Evolutionary conservation across 2,113 vertebrate species (phyloP), one percentile per base, ranked within the genome.

Genomic region (Erythrolamprus reginae): DNA sequence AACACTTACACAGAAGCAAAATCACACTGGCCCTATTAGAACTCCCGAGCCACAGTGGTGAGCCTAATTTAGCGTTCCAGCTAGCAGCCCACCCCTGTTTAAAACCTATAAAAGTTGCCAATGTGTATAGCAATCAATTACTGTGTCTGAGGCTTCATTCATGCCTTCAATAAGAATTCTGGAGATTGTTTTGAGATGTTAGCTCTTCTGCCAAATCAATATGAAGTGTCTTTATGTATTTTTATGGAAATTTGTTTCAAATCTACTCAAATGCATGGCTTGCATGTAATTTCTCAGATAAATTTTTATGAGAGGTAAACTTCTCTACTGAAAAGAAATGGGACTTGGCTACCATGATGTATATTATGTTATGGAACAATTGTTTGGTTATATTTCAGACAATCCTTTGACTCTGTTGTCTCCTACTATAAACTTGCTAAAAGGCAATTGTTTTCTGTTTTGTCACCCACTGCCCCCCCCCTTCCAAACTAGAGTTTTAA

Each of bases 361-460:
- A 21, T 65, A 38, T 51, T 55, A 53, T 45, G 24, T 23, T 82
- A n/a, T 47, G 19, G 50, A 87, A 87, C 8, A 82, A 45, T 12
- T 48, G 2, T 83, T 83, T n/a, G 21, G 45, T 58, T 48, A 19
- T 83, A 56, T 88, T 91, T 88, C 38, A 24, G 42, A 83, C 48
- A 83, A 87, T 48, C 13, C 8, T 28, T 47, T 82, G 65, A 56
- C 28, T 51, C 86, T 88, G 90, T 88, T 77, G 88, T 53, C 53
- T 86, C 45, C 86, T 83, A 23, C 38, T 91, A 47, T 26, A 91
- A 88, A 58, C 21, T 17, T 88, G 86, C 53, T 86, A 87, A 87
- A 87, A 87, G 42, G 42, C 33, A 90, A 86, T 51, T 24, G 51
- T n/a, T 90, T 77, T 77, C 65, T 77, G 5, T 38, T 38, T 77